phyloP scores from a whole-genome alignment of 2,888 invertebrate genomes.

The Busseola fusca region DNA sequence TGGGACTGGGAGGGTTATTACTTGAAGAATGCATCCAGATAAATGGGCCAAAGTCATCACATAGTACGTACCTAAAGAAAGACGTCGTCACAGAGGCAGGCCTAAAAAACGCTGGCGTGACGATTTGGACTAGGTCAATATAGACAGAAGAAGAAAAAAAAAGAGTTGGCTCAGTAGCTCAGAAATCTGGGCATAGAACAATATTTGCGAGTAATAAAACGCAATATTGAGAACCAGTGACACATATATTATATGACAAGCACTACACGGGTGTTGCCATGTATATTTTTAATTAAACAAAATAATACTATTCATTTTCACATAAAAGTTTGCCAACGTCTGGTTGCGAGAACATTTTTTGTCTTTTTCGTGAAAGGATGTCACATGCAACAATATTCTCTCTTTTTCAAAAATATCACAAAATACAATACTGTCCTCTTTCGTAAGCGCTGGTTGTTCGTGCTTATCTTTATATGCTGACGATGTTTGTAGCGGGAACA shows the following conservation, averaged over 20 bases:
- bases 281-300: conserved; percentile 19
- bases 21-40: too few relatives aligned
- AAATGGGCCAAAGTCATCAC: too few relatives aligned
- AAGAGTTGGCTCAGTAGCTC: not conserved
- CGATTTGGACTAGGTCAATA: too few relatives aligned
- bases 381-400: conserved; percentile 41
- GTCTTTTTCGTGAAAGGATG: conserved; percentile 32
- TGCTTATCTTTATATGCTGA: conserved; percentile 36
- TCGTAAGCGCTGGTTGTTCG: conserved; percentile 33
- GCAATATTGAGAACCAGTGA: conserved; percentile 29
- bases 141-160: too few relatives aligned
- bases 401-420: conserved; percentile 31
- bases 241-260: not conserved
- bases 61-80: too few relatives aligned
- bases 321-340: conserved; percentile 31
- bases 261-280: conserved; percentile 18
- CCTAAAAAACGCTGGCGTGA: too few relatives aligned
- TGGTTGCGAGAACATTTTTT: conserved; percentile 17
- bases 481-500: conserved; percentile 15
- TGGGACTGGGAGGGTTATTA: too few relatives aligned
- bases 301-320: conserved; percentile 42
- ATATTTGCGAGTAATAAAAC: not conserved
- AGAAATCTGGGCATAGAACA: not conserved
- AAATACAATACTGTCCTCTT: conserved; percentile 15
- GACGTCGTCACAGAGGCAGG: too few relatives aligned